Percentiles rank a stretch among this genome's conserved stretches.
Conservation (phyloP, 1,140 invertebrate genomes). For the Caenorhabditis brenneri region DNA sequence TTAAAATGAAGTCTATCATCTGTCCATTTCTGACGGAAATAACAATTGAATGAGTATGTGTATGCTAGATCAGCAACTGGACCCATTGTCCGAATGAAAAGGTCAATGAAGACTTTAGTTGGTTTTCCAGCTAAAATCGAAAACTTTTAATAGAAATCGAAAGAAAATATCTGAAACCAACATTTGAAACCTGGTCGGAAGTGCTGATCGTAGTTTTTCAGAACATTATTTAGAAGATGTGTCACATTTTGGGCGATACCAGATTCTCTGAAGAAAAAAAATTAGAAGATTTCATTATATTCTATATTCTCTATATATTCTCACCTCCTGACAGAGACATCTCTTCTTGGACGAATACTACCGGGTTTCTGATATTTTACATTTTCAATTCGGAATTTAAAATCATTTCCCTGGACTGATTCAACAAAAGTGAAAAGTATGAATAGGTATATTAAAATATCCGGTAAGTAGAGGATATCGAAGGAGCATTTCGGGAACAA, state of each 20-base stretch:
- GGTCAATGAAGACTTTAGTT: constrained; percentile 46
- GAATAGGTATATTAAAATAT: not conserved
- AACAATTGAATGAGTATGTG: constrained; percentile 71
- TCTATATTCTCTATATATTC: too few relatives aligned
- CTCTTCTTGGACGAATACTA: not conserved
- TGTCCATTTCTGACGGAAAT: constrained; percentile 81
- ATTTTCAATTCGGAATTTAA: constrained; percentile 24
- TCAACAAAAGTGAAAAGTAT: not conserved
- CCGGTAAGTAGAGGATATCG: not conserved
- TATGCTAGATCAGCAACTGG: constrained; percentile 45
- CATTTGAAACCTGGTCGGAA: constrained; percentile 46
- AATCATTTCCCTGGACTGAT: not conserved
- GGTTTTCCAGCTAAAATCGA: not conserved
- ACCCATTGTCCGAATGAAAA: constrained; percentile 49
- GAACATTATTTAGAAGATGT: constrained; percentile 31
- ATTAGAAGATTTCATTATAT: too few relatives aligned
- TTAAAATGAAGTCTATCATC: constrained; percentile 73
- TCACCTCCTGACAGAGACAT: not conserved
- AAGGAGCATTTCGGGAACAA: not conserved
- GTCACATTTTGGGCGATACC: constrained; percentile 36
- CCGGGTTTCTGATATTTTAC: not conserved
- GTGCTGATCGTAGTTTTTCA: constrained; percentile 42
- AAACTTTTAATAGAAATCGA: not conserved
- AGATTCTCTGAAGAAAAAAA: not conserved
- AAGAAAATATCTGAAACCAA: too few relatives aligned